Conservation (phyloP, 2,888 invertebrate genomes). For the Pseudanteris insignis region DNA sequence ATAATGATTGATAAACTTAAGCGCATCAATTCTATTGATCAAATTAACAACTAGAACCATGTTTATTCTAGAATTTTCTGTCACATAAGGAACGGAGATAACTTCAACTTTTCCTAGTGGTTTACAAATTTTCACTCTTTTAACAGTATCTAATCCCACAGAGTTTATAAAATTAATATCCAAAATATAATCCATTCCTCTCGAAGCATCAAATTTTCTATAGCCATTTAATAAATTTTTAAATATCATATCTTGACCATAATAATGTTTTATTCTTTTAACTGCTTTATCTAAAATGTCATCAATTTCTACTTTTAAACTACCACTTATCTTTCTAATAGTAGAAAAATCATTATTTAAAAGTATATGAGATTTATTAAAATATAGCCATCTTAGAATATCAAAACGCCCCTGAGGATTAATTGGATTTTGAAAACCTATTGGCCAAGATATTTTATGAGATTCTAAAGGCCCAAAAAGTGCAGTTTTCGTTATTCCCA, state of each 20-base stretch:
- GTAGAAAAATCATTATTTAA: slow-evolving; percentile 83
- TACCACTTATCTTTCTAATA: slow-evolving; percentile 72
- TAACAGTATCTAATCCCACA: slow-evolving; percentile 67
- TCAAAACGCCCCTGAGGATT: slow-evolving; percentile 81
- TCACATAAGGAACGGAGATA: slow-evolving; percentile 93
- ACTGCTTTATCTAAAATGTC: slow-evolving; percentile 69
- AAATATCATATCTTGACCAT: slow-evolving; percentile 69
- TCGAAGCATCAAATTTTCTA: slow-evolving; percentile 79
- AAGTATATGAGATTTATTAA: slow-evolving; percentile 85
- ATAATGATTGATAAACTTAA: slow-evolving; percentile 78
- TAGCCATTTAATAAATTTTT: slow-evolving; percentile 76
- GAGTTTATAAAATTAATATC: slow-evolving; percentile 74
- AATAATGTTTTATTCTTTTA: slow-evolving; percentile 67
- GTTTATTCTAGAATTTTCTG: slow-evolving; percentile 86
- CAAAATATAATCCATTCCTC: slow-evolving; percentile 86
- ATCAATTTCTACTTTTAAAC: slow-evolving; percentile 76
- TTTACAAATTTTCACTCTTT: slow-evolving; percentile 83
- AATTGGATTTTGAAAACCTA: slow-evolving; percentile 75
- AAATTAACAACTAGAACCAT: slow-evolving; percentile 78
- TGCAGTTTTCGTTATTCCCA: slow-evolving; percentile 66
- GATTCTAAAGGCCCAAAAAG: slow-evolving; percentile 65
- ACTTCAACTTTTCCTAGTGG: slow-evolving; percentile 89
- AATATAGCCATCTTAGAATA: slow-evolving; percentile 85
- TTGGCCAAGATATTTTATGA: slow-evolving; percentile 73
- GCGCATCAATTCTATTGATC: slow-evolving; percentile 69